phyloP scores from a whole-genome alignment of 1,140 invertebrate genomes.

The Pseudomyrmex dendroicus region DNA sequence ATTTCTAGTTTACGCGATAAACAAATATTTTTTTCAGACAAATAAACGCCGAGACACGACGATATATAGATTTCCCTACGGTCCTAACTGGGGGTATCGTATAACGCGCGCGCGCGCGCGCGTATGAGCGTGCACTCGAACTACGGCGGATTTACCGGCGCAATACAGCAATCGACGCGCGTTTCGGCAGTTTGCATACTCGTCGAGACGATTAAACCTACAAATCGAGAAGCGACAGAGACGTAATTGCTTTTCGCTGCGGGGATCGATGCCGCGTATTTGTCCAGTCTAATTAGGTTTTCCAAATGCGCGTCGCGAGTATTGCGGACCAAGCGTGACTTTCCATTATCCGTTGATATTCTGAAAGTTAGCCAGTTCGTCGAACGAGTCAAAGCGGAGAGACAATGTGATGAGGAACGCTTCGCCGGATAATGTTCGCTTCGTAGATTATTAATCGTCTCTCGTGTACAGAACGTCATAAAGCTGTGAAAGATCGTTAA shows the following conservation, averaged over 20 bases:
- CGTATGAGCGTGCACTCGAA: conserved; percentile 2
- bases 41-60: background rate
- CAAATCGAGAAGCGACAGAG: conserved; percentile 60
- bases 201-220: conserved; percentile 66
- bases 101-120: background rate
- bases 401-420: background rate
- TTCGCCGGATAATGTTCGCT: background rate
- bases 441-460: background rate
- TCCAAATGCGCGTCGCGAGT: conserved; percentile 53
- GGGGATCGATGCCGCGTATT: conserved; percentile 67
- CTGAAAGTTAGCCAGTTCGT: conserved; percentile 30
- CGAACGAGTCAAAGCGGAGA: conserved; percentile 12
- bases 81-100: conserved; percentile 17
- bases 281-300: conserved; percentile 70
- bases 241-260: conserved; percentile 69
- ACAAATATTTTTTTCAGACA: background rate
- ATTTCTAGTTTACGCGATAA: background rate
- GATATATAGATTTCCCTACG: conserved; percentile 27
- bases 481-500: background rate
- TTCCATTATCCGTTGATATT: conserved; percentile 54
- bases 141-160: conserved; percentile 52
- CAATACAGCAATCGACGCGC: conserved; percentile 62
- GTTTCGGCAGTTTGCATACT: conserved; percentile 61
- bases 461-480: background rate
- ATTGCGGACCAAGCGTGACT: conserved; percentile 48